These are phyloP conservation scores for Umimayanthus kanabou DNA, from an alignment of 92 coral and sea anemone species.

Conservation along the genomic window DNA sequence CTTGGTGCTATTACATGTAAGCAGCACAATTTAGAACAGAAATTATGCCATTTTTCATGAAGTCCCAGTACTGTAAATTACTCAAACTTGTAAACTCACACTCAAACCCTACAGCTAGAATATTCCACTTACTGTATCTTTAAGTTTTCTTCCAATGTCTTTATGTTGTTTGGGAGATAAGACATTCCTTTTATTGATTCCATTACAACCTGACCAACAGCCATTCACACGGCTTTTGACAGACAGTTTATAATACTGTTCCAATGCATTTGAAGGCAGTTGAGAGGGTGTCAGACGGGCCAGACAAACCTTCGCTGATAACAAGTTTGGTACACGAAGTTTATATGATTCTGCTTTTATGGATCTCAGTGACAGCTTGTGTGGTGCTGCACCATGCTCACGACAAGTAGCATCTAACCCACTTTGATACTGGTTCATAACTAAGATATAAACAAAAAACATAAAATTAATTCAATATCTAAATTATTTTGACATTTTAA, in stretches of 20 bases:
- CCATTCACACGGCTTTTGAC: background rate
- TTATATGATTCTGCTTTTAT: background rate
- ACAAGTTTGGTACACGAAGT: background rate
- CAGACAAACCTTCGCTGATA: constrained; percentile 39
- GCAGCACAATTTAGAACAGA: no score
- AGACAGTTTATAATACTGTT: constrained; percentile 43
- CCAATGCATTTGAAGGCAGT: constrained; percentile 54
- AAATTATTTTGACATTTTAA: no score
- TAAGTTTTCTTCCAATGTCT: background rate
- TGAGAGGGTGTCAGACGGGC: constrained; percentile 44
- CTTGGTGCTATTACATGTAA: no score
- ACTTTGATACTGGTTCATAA: constrained; percentile 3
- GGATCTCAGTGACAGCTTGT: background rate
- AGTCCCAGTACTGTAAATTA: no score
- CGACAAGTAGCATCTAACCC: background rate
- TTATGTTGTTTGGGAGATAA: background rate
- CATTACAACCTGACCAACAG: background rate
- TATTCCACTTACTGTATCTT: background rate
- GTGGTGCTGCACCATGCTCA: background rate
- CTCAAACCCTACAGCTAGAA: no score
- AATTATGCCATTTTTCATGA: no score
- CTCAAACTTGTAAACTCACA: no score
- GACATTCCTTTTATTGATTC: background rate
- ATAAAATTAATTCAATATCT: no score
- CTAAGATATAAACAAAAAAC: background rate